Evolutionary conservation across 1,140 invertebrate species (phyloP).

Genomic region (Euglossa dilemma): DNA sequence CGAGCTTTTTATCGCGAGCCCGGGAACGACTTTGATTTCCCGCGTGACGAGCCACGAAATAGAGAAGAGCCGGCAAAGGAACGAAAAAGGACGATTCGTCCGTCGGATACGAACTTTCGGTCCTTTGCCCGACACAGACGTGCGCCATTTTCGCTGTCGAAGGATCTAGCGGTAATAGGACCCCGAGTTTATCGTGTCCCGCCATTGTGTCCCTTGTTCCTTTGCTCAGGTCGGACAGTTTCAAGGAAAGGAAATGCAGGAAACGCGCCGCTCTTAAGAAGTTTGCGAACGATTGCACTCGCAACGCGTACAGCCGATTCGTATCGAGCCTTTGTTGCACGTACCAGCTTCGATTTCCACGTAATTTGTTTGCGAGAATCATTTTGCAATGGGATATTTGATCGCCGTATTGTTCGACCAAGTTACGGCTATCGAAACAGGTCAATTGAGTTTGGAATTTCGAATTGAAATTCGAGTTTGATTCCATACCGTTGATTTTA

Average conservation of each 20-base stretch:
- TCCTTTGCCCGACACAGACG: slow-evolving; percentile 5
- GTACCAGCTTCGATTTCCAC: too few species aligned
- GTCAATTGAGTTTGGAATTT: too few species aligned
- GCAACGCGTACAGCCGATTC: not conserved
- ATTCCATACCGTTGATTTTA: too few species aligned
- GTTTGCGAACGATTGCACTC: not conserved
- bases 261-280: not conserved
- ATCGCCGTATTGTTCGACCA: too few species aligned
- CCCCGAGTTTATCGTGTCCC: slow-evolving; percentile 33
- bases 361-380: too few species aligned
- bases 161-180: slow-evolving; percentile 43
- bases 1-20: slow-evolving; percentile 9
- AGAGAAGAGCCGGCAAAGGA: not conserved
- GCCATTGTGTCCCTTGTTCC: slow-evolving; percentile 15
- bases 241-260: not conserved
- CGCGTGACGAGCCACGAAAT: not conserved
- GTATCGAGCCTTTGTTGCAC: too few species aligned
- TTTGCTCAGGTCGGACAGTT: slow-evolving; percentile 22
- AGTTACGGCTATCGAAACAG: too few species aligned
- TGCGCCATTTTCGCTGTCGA: slow-evolving; percentile 11
- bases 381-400: too few species aligned
- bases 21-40: slow-evolving; percentile 13
- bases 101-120: slow-evolving; percentile 5
- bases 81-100: not conserved
- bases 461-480: too few species aligned